Evolutionary conservation across 2,113 vertebrate species (phyloP).

Genomic region (Turnix velox): DNA sequence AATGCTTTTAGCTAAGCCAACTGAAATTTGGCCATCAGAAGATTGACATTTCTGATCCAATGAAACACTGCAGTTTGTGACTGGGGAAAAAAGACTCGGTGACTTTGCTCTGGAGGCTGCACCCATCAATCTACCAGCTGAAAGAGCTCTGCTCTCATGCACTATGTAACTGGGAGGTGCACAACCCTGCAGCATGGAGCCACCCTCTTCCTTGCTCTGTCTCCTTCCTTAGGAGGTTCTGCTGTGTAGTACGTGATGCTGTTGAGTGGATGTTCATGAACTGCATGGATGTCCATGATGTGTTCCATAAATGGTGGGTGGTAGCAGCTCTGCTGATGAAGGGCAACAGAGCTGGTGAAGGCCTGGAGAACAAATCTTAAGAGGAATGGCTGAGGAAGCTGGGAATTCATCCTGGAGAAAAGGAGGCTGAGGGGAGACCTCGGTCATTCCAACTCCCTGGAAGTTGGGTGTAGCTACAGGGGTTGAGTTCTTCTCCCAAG

Average conservation of each 20-base stretch:
- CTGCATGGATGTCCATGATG: background rate
- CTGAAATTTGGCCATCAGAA: background rate
- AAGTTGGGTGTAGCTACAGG: too few relatives aligned
- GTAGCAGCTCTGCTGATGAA: background rate
- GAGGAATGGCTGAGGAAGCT: too few relatives aligned
- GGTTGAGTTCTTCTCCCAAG: too few relatives aligned
- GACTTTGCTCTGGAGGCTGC: background rate
- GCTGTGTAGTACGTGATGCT: rapidly evolving
- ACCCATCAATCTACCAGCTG: background rate
- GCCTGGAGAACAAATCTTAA: too few relatives aligned
- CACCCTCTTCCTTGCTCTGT: rapidly evolving
- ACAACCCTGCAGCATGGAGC: background rate
- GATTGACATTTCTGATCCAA: background rate
- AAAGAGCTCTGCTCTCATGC: background rate
- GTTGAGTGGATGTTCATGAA: background rate
- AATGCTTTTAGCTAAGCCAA: conserved; percentile 1
- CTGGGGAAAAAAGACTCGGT: background rate
- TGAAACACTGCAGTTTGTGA: background rate
- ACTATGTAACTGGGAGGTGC: background rate
- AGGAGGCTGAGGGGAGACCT: too few relatives aligned
- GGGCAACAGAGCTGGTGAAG: too few relatives aligned
- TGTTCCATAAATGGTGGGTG: background rate
- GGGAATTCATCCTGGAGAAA: too few relatives aligned
- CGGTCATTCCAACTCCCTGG: too few relatives aligned
- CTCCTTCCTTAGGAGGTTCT: background rate